Conservation (phyloP, 2,888 invertebrate genomes). For the Neocrepidodera transversa region DNA sequence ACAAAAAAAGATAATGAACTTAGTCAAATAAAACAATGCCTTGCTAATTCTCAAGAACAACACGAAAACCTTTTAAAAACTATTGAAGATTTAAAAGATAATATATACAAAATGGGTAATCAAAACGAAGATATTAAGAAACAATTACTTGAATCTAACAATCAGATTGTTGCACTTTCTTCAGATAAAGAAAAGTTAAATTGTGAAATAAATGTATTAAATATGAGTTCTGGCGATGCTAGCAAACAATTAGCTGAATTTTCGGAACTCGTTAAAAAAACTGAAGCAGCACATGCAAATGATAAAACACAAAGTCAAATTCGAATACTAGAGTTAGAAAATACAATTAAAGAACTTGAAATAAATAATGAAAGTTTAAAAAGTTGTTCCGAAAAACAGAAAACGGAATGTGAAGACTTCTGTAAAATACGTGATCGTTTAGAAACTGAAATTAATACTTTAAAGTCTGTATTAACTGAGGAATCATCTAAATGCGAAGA, state of each 20-base stretch:
- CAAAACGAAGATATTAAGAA: constrained; percentile 34
- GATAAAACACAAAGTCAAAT: constrained; percentile 44
- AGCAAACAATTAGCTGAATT: constrained; percentile 49
- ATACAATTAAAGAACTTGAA: constrained; percentile 14
- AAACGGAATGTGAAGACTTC: constrained; percentile 29
- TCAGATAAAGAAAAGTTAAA: constrained; percentile 61
- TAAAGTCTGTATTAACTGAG: constrained; percentile 32
- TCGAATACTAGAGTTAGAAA: constrained; percentile 47
- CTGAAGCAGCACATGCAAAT: constrained; percentile 44
- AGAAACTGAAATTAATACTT: constrained; percentile 31
- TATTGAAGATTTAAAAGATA: constrained; percentile 30
- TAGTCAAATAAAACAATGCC: constrained; percentile 63
- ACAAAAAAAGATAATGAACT: constrained; percentile 63
- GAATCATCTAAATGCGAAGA: constrained; percentile 32
- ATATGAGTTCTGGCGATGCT: constrained; percentile 48
- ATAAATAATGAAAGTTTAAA: constrained; percentile 19
- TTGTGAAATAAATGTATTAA: constrained; percentile 29
- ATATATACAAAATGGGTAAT: constrained; percentile 32
- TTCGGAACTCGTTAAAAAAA: constrained; percentile 46
- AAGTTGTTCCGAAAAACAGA: constrained; percentile 25
- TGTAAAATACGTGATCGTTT: constrained; percentile 30
- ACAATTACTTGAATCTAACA: constrained; percentile 32
- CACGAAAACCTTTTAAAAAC: constrained; percentile 33
- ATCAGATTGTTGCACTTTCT: constrained; percentile 35
- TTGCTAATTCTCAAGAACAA: constrained; percentile 32